Evolutionary conservation across 2,888 invertebrate genomes (phyloP).

Genomic region (Ecliptopera silaceata): DNA sequence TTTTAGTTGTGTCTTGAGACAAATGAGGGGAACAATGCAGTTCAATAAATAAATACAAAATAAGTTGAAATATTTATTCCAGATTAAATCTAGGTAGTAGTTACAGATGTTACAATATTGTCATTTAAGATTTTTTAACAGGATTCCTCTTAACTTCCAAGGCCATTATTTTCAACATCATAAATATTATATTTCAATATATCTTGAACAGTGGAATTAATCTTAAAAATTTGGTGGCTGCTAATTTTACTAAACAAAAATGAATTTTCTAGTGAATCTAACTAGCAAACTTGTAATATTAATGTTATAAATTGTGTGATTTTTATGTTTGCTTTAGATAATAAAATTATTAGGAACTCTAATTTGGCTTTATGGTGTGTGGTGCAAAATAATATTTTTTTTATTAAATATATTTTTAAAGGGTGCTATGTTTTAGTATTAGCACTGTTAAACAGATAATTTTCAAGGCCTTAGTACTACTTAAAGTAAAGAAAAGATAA

Average conservation of each 20-base stretch:
- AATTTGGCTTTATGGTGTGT: slow-evolving; percentile 24
- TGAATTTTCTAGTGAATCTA: slow-evolving; percentile 4
- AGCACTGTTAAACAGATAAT: slow-evolving; percentile 5
- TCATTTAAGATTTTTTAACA: slow-evolving; percentile 22
- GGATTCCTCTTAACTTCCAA: background rate
- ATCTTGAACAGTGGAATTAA: background rate
- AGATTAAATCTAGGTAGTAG: background rate
- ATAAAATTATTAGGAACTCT: slow-evolving; percentile 25
- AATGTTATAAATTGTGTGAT: background rate
- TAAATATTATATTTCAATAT: too few relatives aligned
- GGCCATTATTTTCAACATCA: background rate
- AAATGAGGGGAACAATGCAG: background rate
- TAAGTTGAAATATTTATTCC: slow-evolving; percentile 24
- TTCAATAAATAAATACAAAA: slow-evolving; percentile 14
- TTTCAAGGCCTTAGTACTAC: slow-evolving; percentile 5
- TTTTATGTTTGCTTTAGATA: slow-evolving; percentile 3
- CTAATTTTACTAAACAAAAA: slow-evolving; percentile 13
- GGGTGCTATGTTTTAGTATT: slow-evolving; percentile 29
- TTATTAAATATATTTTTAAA: slow-evolving; percentile 15
- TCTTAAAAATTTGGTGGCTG: slow-evolving; percentile 11
- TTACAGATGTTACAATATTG: slow-evolving; percentile 26
- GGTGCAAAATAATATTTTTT: slow-evolving; percentile 23
- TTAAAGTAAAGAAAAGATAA: background rate
- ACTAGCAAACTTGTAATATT: slow-evolving; percentile 2
- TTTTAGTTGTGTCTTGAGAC: background rate